Evolutionary conservation across 2,797 vertebrate genomes (phyloP).

Genomic region (Acipenser transmontanus): DNA sequence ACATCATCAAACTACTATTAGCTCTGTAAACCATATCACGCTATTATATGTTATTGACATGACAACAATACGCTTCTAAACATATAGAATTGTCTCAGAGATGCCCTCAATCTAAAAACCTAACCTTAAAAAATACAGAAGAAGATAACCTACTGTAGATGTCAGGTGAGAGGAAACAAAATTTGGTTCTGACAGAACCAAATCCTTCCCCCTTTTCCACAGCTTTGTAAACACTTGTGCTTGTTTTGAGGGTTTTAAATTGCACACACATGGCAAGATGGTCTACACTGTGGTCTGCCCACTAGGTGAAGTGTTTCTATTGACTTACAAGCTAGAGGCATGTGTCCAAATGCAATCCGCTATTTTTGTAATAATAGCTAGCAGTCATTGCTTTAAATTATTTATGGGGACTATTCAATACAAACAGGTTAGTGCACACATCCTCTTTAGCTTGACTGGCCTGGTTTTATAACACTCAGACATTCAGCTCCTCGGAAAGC

Average conservation of each 20-base stretch:
- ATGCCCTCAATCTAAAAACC: conserved; percentile 70
- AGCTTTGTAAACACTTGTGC: neutral
- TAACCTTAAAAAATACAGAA: conserved; percentile 45
- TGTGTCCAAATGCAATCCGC: conserved; percentile 79
- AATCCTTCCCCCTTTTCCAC: neutral
- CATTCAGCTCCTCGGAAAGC: conserved; percentile 67
- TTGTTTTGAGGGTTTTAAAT: conserved; percentile 32
- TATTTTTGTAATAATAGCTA: conserved; percentile 96
- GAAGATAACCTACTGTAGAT: neutral
- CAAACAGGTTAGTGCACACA: conserved; percentile 84
- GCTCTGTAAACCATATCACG: conserved; percentile 59
- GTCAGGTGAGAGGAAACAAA: conserved; percentile 11
- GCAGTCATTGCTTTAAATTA: conserved; percentile 87
- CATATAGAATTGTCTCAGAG: conserved; percentile 39
- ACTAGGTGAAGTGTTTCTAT: conserved; percentile 72
- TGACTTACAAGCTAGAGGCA: conserved; percentile 86
- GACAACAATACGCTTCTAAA: conserved; percentile 48
- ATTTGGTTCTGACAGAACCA: conserved; percentile 10
- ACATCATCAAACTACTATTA: conserved; percentile 73
- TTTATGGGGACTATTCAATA: conserved; percentile 89
- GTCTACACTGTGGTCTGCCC: conserved; percentile 42
- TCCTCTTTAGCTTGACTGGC: conserved; percentile 69
- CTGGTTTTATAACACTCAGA: conserved; percentile 70
- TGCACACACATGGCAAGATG: conserved; percentile 40
- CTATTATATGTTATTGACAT: conserved; percentile 41